Conservation (phyloP, 2,888 invertebrate species). For the Steinernema hermaphroditum region DNA sequence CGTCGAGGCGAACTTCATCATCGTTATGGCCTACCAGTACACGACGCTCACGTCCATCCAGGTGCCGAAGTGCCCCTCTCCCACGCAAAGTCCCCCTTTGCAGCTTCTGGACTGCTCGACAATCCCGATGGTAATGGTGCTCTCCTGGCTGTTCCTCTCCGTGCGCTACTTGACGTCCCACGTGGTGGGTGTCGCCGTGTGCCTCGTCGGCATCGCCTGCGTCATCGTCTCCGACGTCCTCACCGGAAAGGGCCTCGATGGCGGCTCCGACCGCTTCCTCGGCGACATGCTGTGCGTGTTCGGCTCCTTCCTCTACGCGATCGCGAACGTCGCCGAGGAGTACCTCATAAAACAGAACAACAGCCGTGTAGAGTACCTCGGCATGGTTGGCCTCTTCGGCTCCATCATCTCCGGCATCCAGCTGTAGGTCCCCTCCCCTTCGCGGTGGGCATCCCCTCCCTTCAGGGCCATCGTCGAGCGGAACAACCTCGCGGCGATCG, state of each 20-base stretch:
- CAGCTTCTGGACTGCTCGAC: constrained; percentile 84
- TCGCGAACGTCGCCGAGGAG: constrained; percentile 80
- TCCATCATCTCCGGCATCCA: constrained; percentile 79
- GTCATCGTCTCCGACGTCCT: constrained; percentile 83
- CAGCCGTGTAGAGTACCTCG: constrained; percentile 79
- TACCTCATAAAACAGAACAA: constrained; percentile 77
- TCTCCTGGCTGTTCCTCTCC: constrained; percentile 76
- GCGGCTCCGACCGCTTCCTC: constrained; percentile 75
- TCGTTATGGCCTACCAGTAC: constrained; percentile 80
- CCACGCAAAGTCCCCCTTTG: constrained; percentile 68
- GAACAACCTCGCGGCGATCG: constrained; percentile 74
- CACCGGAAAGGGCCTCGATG: constrained; percentile 61
- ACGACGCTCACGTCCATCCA: constrained; percentile 77
- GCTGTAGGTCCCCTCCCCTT: constrained; percentile 67
- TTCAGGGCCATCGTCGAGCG: constrained; percentile 73
- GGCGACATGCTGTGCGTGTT: constrained; percentile 82
- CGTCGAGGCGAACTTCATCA: constrained; percentile 83
- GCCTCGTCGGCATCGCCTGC: constrained; percentile 80
- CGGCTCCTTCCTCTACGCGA: constrained; percentile 79
- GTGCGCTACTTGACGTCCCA: constrained; percentile 75
- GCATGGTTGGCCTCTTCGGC: constrained; percentile 80
- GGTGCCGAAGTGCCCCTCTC: no score
- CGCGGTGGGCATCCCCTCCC: constrained; percentile 61
- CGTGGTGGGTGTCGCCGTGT: constrained; percentile 79
- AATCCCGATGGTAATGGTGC: constrained; percentile 76